Base-by-base conservation (phyloP, 1,140 invertebrate species). In the Melitaea cinxia region DNA sequence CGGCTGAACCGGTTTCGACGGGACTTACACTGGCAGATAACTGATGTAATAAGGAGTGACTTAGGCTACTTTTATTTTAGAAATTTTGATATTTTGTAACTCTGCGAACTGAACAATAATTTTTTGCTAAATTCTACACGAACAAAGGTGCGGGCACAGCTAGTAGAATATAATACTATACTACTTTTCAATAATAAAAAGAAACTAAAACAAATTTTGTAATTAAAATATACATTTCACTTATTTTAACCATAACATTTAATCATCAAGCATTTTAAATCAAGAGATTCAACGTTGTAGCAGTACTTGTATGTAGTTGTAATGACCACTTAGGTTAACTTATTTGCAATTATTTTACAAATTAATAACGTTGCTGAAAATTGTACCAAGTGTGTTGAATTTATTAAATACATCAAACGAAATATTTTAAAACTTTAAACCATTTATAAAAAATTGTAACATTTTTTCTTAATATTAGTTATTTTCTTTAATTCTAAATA, bases 301-400 rank as follows among this genome's bases (percentile, higher is more conserved):
- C 15, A 14, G 37, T 42, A 37, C 12, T 37, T 37, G n/a, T n/a
- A n/a, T n/a, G n/a, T n/a, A n/a, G 35, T 14, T 37, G 37, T 42
- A 17, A 17, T 42, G 37, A 42, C 37, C 37, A 42, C 37, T 42
- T 42, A 4, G 14, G 17, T 15, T 7, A 19, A 17, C 15, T 1
- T 42, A 17, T 9, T 42, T 42, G 15, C 37, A 42, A 14, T 42
- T 2, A 42, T 42, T 42, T 42, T 17, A 15, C 37, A 42, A 17
- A 42, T 42, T 42, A 42, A 42, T 6, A 42, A 42, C n/a, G 15
- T 42, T 42, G 5, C 37, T 42, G 17, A 9, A 17, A 42, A 42
- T 42, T 17, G 7, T 17, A 42, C 17, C 0, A 42, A 14, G 17
- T 14, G 1, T 17, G 5, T 42, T 42, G 1, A 42, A 17, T 42